Conservation (phyloP, 1,140 invertebrate genomes). For the Drosophila nebulosa region DNA sequence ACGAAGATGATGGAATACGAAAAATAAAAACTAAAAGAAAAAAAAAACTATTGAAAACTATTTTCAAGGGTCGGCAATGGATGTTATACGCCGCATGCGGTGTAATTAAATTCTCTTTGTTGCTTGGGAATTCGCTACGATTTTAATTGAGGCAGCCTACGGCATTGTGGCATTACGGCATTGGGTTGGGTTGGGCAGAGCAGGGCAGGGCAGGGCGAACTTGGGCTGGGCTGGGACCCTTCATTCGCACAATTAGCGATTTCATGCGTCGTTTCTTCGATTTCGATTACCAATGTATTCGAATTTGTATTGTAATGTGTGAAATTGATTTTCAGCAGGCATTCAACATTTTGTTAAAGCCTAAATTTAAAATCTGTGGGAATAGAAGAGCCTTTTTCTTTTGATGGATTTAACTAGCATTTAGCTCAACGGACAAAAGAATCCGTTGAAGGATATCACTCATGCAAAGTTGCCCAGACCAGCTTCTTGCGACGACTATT, state of each 20-base stretch:
- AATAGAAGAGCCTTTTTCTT: not conserved
- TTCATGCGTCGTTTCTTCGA: slow-evolving; percentile 65
- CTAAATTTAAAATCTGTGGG: slow-evolving; percentile 19
- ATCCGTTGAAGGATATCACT: too few relatives aligned
- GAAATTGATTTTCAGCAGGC: slow-evolving; percentile 74
- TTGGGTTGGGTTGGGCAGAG: slow-evolving; percentile 22
- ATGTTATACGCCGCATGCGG: slow-evolving; percentile 56
- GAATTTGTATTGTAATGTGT: slow-evolving; percentile 65
- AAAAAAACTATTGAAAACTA: slow-evolving; percentile 24
- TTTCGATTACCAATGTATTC: too few relatives aligned
- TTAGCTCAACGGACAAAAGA: too few relatives aligned
- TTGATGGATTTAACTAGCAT: too few relatives aligned
- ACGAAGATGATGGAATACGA: not conserved
- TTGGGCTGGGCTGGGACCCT: slow-evolving; percentile 30
- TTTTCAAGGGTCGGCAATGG: slow-evolving; percentile 54
- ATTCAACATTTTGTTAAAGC: slow-evolving; percentile 33
- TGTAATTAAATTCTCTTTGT: slow-evolving; percentile 77
- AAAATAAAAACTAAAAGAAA: too few relatives aligned
- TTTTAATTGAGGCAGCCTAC: slow-evolving; percentile 69
- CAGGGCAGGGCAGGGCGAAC: slow-evolving; percentile 3
- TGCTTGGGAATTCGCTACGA: slow-evolving; percentile 72
- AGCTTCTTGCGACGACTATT: slow-evolving; percentile 45
- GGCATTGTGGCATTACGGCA: slow-evolving; percentile 32
- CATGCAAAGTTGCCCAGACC: slow-evolving; percentile 6
- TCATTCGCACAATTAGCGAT: slow-evolving; percentile 75